Evolutionary conservation across 2,113 vertebrate species (phyloP).

Genomic region (Gracilinanus agilis): DNA sequence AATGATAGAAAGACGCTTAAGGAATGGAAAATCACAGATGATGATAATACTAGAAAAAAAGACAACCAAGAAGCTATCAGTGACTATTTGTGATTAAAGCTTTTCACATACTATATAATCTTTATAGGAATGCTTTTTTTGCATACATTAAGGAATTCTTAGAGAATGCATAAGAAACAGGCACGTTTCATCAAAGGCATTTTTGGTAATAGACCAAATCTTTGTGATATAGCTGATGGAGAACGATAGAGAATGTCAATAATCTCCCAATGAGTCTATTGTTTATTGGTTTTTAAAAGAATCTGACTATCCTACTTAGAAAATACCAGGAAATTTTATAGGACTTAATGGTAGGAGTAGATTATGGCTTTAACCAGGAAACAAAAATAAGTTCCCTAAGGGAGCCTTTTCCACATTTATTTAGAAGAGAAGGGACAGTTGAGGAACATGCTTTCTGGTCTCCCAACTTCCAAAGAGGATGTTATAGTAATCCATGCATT

Average conservation of each 20-base stretch:
- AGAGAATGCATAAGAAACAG: background rate
- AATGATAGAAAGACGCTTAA: background rate
- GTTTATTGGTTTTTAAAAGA: background rate
- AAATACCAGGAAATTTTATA: background rate
- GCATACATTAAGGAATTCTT: background rate
- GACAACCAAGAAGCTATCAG: background rate
- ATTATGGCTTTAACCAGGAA: background rate
- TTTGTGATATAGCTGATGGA: background rate
- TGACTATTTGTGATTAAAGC: background rate
- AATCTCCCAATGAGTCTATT: background rate
- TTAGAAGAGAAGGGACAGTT: background rate
- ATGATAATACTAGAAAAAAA: background rate
- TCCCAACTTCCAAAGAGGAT: background rate
- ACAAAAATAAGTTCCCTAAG: background rate
- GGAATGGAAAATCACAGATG: background rate
- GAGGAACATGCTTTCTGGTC: background rate
- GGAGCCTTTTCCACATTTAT: background rate
- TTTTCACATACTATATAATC: background rate
- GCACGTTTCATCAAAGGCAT: background rate
- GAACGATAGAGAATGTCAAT: background rate
- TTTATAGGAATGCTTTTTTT: background rate
- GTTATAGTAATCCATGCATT: background rate
- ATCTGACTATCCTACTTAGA: background rate
- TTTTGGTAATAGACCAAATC: background rate
- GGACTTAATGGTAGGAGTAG: background rate